Percentiles rank a stretch among this genome's conserved stretches.
These are phyloP conservation scores for Esperia sulphurella DNA, from an alignment of 2,888 invertebrate species.

Conservation along the genomic window DNA sequence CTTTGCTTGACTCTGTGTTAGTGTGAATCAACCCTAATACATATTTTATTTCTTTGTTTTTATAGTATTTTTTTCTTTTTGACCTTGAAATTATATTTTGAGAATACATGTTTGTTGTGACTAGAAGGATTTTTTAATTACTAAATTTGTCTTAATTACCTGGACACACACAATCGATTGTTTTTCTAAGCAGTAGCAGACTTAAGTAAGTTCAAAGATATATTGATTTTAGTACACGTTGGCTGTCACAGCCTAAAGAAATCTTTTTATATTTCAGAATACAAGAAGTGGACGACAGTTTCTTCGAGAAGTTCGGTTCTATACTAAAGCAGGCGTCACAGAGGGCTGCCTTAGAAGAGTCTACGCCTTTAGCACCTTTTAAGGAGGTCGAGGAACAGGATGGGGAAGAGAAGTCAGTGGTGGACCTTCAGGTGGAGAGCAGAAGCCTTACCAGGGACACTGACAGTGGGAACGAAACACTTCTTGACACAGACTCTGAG, in stretches of 20 bases:
- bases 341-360: slow-evolving; percentile 77
- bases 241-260: no score
- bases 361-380: slow-evolving; percentile 76
- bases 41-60: no score
- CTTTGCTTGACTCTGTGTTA: no score
- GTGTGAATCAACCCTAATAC: no score
- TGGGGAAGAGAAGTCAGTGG: slow-evolving; percentile 55
- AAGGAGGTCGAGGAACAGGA: slow-evolving; percentile 65
- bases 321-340: slow-evolving; percentile 82
- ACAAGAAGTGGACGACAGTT: slow-evolving; percentile 90
- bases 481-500: slow-evolving; percentile 83
- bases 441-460: slow-evolving; percentile 54
- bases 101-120: neutral
- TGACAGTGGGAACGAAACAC: slow-evolving; percentile 77
- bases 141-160: neutral
- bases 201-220: neutral
- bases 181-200: neutral
- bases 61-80: no score
- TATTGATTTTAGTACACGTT: neutral
- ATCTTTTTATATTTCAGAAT: slow-evolving; percentile 78
- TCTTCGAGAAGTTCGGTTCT: slow-evolving; percentile 91
- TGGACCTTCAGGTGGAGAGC: slow-evolving; percentile 55
- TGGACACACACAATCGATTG: no score
- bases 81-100: neutral
- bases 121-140: neutral